Evolutionary conservation across 2,888 invertebrate genomes (phyloP).

Genomic region (Acleris holmiana): DNA sequence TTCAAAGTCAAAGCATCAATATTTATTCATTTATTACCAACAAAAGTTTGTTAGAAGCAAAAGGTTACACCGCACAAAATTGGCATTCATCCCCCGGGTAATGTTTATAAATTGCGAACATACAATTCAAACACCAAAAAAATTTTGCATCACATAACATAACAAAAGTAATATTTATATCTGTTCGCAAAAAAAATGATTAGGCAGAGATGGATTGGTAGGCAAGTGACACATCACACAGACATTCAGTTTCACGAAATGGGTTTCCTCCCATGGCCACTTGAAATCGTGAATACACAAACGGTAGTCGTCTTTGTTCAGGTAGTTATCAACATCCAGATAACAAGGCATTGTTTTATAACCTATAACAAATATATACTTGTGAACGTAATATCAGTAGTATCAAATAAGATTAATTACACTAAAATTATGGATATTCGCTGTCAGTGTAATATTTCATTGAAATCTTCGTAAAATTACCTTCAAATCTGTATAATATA

Average conservation of each 20-base stretch:
- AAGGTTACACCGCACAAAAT: conserved; percentile 27
- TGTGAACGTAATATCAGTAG: neutral
- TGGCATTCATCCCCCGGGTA: conserved; percentile 26
- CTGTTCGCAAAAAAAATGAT: conserved; percentile 34
- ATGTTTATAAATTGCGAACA: conserved; percentile 32
- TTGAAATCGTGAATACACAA: conserved; percentile 35
- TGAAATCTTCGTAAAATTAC: too few species aligned
- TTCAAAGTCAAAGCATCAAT: too few species aligned
- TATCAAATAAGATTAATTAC: neutral
- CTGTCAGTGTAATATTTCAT: too few species aligned
- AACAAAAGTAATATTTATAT: conserved; percentile 28
- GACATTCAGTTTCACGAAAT: conserved; percentile 31
- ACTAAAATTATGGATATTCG: too few species aligned
- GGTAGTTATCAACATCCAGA: conserved; percentile 30
- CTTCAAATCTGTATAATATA: too few species aligned
- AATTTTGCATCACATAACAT: conserved; percentile 7
- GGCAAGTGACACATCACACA: conserved; percentile 31
- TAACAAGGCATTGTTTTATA: conserved; percentile 3
- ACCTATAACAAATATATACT: neutral
- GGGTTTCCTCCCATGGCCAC: conserved; percentile 35
- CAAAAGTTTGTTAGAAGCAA: neutral
- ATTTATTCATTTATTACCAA: too few species aligned
- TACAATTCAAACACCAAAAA: conserved; percentile 21
- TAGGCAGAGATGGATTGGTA: conserved; percentile 32
- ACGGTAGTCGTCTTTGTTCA: conserved; percentile 32